These are phyloP conservation scores for Herpetotheres cachinnans DNA, from an alignment of 2,113 vertebrate genomes.

Conservation along the genomic window DNA sequence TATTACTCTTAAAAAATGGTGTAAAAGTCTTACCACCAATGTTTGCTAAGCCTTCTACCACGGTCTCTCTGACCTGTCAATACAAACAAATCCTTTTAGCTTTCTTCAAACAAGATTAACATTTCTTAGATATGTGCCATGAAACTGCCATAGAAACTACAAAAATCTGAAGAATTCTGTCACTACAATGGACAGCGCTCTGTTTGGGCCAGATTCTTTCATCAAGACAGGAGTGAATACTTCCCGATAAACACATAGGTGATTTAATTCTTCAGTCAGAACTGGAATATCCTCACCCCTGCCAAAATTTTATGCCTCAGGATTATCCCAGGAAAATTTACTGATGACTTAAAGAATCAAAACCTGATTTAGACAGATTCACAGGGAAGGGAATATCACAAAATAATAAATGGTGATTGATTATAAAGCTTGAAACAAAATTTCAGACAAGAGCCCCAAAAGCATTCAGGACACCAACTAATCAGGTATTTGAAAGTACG, in stretches of 20 bases:
- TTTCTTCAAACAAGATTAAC: not conserved
- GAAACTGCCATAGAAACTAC: not conserved
- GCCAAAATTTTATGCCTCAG: not conserved
- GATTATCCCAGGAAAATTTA: not conserved
- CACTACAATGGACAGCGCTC: not conserved
- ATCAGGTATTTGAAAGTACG: not conserved
- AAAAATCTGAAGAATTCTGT: not conserved
- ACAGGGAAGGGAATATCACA: not conserved
- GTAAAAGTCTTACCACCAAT: slow-evolving; percentile 85
- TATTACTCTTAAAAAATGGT: not conserved
- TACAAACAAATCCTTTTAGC: slow-evolving; percentile 29
- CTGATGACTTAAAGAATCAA: not conserved
- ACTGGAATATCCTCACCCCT: not conserved
- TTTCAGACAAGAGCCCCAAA: not conserved
- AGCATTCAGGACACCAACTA: not conserved
- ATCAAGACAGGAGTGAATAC: not conserved
- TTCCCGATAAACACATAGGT: not conserved
- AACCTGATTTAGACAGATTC: not conserved
- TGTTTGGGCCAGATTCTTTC: not conserved
- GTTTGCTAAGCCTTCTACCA: slow-evolving; percentile 85
- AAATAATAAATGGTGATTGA: not conserved
- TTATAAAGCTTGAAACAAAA: not conserved
- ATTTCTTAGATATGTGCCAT: not conserved
- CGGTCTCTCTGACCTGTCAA: slow-evolving; percentile 87
- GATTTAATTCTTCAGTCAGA: not conserved